phyloP scores from a whole-genome alignment of 2,888 invertebrate species.

The Polylopha cassiicola region DNA sequence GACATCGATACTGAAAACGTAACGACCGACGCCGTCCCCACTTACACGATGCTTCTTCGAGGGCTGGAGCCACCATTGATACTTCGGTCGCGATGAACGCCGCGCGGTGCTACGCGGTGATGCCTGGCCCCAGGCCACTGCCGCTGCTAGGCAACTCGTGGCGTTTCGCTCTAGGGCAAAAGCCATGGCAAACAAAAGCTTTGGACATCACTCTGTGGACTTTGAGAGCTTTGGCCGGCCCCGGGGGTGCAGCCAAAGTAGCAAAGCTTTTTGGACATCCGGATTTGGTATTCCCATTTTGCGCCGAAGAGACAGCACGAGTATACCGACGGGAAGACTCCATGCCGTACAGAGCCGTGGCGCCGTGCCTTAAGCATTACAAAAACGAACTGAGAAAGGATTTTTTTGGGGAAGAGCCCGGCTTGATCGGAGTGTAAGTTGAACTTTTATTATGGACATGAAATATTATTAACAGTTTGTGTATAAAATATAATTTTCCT shows the following conservation, averaged over 20 bases:
- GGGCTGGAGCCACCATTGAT: conserved; percentile 54
- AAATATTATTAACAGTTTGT: background rate
- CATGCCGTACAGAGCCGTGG: conserved; percentile 84
- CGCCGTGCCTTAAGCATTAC: conserved; percentile 84
- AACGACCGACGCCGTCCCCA: conserved; percentile 54
- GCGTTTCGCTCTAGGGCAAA: conserved; percentile 81
- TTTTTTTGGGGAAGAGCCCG: conserved; percentile 84
- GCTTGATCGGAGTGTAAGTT: conserved; percentile 86
- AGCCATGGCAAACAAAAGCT: conserved; percentile 73
- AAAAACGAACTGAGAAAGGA: conserved; percentile 81
- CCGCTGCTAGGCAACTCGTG: conserved; percentile 88
- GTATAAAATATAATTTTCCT: conserved; percentile 29
- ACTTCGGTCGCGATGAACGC: conserved; percentile 54
- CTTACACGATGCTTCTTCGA: conserved; percentile 44
- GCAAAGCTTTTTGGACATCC: conserved; percentile 86
- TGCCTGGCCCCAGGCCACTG: conserved; percentile 85
- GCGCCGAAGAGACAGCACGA: conserved; percentile 83
- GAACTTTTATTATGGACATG: conserved; percentile 5
- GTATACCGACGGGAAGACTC: conserved; percentile 83
- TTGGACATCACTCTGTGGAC: conserved; percentile 71
- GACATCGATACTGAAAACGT: conserved; percentile 58
- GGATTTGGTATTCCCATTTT: conserved; percentile 84
- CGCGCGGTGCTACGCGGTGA: conserved; percentile 77
- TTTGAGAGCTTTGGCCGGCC: conserved; percentile 64
- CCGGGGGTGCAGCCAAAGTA: conserved; percentile 78